Evolutionary conservation across 2,113 vertebrate species (phyloP).

Genomic region (Donacobius atricapilla): DNA sequence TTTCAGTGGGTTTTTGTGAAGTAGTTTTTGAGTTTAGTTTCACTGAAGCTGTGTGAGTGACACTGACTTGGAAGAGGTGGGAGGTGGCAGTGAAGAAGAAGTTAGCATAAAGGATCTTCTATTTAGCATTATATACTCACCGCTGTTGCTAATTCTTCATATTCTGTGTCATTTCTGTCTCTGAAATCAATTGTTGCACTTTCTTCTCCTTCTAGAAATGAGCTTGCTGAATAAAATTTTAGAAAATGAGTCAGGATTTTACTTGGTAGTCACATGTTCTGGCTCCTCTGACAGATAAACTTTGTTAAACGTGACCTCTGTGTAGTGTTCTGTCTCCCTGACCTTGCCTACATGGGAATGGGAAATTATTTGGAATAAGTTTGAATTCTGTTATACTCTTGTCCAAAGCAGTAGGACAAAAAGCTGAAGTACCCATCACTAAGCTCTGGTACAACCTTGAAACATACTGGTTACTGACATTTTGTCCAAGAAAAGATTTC

Average conservation of each 20-base stretch:
- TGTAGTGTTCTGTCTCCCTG: neutral
- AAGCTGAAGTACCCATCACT: neutral
- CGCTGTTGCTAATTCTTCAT: neutral
- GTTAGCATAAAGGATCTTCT: neutral
- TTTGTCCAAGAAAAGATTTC: neutral
- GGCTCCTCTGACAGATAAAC: neutral
- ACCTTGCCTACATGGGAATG: neutral
- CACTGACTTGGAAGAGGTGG: neutral
- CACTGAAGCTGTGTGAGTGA: neutral
- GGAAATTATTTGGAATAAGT: neutral
- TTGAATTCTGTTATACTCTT: neutral
- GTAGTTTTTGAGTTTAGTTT: neutral
- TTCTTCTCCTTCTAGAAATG: conserved; percentile 53
- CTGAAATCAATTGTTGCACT: neutral
- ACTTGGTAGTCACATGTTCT: neutral
- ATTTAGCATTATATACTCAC: conserved; percentile 47
- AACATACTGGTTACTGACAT: neutral
- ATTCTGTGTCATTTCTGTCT: neutral
- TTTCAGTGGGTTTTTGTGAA: neutral
- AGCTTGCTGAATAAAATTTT: conserved; percentile 37
- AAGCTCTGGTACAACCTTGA: neutral
- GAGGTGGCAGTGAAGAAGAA: neutral
- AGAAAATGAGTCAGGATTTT: neutral
- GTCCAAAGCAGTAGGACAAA: neutral
- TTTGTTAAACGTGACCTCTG: neutral